Evolutionary conservation across 2,113 vertebrate species (phyloP).

Genomic region (Coptodon rendalli): DNA sequence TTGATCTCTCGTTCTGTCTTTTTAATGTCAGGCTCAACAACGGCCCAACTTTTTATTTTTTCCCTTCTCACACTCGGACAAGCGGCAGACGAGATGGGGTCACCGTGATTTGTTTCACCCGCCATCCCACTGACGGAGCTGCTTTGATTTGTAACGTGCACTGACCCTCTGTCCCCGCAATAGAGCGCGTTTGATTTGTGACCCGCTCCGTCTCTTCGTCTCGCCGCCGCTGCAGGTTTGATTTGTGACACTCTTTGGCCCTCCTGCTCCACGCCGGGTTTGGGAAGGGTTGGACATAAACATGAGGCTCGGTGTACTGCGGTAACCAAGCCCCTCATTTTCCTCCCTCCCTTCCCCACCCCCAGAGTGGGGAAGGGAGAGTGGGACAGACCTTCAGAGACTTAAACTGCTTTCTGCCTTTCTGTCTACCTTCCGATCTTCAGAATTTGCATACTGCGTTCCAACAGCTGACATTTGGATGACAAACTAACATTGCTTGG

Average conservation of each 20-base stretch:
- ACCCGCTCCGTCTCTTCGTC: not conserved
- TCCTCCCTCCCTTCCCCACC: not conserved
- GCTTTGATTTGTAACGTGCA: slow-evolving; percentile 49
- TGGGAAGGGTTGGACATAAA: slow-evolving; percentile 5
- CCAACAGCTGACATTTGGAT: slow-evolving; percentile 61
- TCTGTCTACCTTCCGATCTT: not conserved
- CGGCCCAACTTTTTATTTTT: not conserved
- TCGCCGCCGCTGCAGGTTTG: slow-evolving; percentile 5
- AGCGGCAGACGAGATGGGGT: slow-evolving; percentile 39
- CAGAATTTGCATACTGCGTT: slow-evolving; percentile 47
- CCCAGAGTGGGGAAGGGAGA: not conserved
- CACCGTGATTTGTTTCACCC: slow-evolving; percentile 40
- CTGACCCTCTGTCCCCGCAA: slow-evolving; percentile 28
- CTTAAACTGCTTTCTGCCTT: not conserved
- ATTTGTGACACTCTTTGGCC: slow-evolving; percentile 25
- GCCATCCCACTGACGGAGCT: not conserved
- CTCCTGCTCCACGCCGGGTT: not conserved
- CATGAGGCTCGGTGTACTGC: not conserved
- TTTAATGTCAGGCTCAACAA: slow-evolving; percentile 17
- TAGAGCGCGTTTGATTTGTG: slow-evolving; percentile 50
- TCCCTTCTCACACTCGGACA: not conserved
- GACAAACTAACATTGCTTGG: slow-evolving; percentile 60
- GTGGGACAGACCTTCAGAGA: not conserved
- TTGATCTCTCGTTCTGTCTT: not conserved
- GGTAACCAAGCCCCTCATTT: not conserved